Conservation (phyloP, 2,797 vertebrate species). For the Diplodus sargus region DNA sequence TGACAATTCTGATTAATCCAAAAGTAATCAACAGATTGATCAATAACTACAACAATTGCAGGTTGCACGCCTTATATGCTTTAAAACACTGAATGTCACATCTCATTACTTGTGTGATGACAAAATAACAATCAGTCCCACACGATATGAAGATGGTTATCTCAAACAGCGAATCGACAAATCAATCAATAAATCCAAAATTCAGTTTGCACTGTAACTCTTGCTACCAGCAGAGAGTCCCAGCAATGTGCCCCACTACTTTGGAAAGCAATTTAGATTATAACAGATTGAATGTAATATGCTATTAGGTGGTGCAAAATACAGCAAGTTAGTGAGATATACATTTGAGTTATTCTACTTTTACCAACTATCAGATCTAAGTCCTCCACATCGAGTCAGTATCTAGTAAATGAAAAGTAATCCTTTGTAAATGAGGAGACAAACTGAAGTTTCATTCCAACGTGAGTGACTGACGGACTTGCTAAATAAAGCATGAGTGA, state of each 20-base stretch:
- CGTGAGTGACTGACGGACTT: conserved; percentile 1
- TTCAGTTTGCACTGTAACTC: neutral
- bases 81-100: neutral
- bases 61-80: neutral
- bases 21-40: neutral
- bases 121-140: neutral
- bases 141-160: neutral
- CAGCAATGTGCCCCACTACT: neutral
- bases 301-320: conserved; percentile 6
- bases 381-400: neutral
- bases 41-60: neutral
- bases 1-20: neutral
- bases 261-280: conserved; percentile 24
- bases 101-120: neutral
- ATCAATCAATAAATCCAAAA: conserved; percentile 9
- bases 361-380: conserved; percentile 28
- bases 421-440: conserved; percentile 22
- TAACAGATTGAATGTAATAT: conserved; percentile 32
- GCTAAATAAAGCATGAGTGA: conserved; percentile 6
- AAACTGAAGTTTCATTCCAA: conserved; percentile 25
- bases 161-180: conserved; percentile 12
- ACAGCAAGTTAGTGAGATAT: conserved; percentile 1
- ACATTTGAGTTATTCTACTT: conserved; percentile 20
- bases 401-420: conserved; percentile 26
- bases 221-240: neutral